Percentiles rank a stretch among this genome's conserved stretches.
Conservation (phyloP, 2,888 invertebrate species). For the Nomada flava region DNA sequence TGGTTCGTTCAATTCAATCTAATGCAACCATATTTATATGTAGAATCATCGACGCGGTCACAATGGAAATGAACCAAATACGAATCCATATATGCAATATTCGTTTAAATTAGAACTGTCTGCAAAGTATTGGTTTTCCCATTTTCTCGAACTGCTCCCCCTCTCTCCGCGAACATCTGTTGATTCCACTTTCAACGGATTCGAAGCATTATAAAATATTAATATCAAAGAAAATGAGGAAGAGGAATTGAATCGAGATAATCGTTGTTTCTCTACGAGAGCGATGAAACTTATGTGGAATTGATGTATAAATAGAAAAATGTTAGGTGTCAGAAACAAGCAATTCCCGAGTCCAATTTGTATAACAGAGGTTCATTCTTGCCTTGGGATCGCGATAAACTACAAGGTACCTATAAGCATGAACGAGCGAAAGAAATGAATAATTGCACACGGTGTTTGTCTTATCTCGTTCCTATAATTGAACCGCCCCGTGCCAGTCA, state of each 20-base stretch:
- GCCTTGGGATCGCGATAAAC: background rate
- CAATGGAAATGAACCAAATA: slow-evolving; percentile 3
- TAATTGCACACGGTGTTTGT: slow-evolving; percentile 4
- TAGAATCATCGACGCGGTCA: background rate
- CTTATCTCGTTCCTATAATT: slow-evolving; percentile 18
- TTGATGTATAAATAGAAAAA: too few species aligned
- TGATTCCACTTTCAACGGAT: background rate
- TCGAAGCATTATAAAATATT: background rate
- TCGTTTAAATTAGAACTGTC: slow-evolving; percentile 22
- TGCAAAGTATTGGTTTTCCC: background rate
- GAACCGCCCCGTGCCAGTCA: slow-evolving; percentile 9
- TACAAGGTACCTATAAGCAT: background rate
- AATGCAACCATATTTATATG: background rate
- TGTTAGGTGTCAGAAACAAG: background rate
- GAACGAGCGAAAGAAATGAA: slow-evolving; percentile 23
- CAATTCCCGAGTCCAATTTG: background rate
- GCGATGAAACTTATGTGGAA: too few species aligned
- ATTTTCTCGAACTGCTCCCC: background rate
- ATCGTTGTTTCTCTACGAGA: too few species aligned
- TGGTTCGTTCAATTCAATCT: slow-evolving; percentile 9
- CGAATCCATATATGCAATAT: slow-evolving; percentile 22
- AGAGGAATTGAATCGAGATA: too few species aligned
- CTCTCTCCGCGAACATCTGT: too few species aligned
- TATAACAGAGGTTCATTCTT: background rate
- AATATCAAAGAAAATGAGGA: background rate